A percentile compares a stretch with the other conserved stretches of the same genome.
Evolutionary conservation across 2,888 invertebrate genomes (phyloP).

Genomic region (Athalia rosae): DNA sequence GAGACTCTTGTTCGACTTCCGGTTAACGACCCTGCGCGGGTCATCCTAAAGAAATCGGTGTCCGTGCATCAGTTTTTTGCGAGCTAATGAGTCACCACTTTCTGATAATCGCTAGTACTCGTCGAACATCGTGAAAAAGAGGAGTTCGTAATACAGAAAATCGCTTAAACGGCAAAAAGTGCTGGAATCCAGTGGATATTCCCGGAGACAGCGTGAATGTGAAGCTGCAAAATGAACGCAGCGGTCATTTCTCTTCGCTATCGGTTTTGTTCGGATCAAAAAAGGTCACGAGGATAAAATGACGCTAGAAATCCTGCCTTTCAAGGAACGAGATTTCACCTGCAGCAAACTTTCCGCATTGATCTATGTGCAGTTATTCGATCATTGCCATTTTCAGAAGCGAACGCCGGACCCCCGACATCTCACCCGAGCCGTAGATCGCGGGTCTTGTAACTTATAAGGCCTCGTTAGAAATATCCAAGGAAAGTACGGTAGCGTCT

Average conservation of each 20-base stretch:
- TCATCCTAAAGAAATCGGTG: too few species aligned
- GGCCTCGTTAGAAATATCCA: constrained; percentile 20
- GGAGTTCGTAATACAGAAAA: too few species aligned
- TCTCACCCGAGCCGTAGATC: neutral
- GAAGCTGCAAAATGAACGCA: constrained; percentile 2
- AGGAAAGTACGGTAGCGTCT: constrained; percentile 35
- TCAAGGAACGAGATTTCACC: constrained; percentile 26
- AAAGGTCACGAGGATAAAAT: neutral
- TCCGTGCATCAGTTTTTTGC: too few species aligned
- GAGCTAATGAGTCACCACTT: too few species aligned
- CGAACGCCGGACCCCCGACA: neutral
- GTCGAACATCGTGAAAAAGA: too few species aligned
- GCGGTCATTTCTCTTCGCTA: neutral
- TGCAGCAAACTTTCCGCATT: neutral
- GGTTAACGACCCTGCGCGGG: too few species aligned
- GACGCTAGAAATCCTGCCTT: constrained; percentile 21
- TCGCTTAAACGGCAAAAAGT: too few species aligned
- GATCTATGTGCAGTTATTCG: neutral
- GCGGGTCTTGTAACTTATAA: constrained; percentile 21
- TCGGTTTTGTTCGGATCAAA: neutral
- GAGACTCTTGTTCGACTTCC: too few species aligned
- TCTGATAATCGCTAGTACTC: too few species aligned
- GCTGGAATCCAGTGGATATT: too few species aligned
- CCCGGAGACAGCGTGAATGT: too few species aligned
- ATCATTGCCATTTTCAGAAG: constrained; percentile 6